These are phyloP conservation scores for Synanthedon andrenaeformis DNA, from an alignment of 2,888 invertebrate genomes.

Conservation along the genomic window DNA sequence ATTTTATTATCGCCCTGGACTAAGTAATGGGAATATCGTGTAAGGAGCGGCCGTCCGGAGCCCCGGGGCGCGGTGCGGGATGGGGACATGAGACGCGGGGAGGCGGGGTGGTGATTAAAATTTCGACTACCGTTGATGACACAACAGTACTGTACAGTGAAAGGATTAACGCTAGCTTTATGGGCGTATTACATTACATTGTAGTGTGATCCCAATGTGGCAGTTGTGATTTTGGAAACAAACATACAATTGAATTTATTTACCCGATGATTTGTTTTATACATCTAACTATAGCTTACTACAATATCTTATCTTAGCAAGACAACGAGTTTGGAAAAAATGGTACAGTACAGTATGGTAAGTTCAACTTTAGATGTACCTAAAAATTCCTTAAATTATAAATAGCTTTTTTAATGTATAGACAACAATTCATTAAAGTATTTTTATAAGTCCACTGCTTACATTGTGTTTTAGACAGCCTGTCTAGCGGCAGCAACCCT, in stretches of 20 bases:
- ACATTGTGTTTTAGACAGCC: no score
- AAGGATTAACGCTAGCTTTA: slow-evolving; percentile 64
- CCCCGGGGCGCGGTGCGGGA: slow-evolving; percentile 33
- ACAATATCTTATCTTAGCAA: no score
- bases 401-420: no score
- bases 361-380: no score
- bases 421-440: no score
- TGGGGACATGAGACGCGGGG: slow-evolving; percentile 14
- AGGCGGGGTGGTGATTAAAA: slow-evolving; percentile 56
- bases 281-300: no score
- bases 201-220: slow-evolving; percentile 30
- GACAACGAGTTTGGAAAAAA: no score
- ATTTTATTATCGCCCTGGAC: slow-evolving; percentile 70
- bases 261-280: no score
- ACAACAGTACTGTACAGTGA: slow-evolving; percentile 54
- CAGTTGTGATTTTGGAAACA: slow-evolving; percentile 41
- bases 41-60: slow-evolving; percentile 64
- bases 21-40: slow-evolving; percentile 72
- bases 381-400: no score
- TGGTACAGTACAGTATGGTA: no score
- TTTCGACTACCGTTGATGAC: slow-evolving; percentile 67
- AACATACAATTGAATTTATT: background rate
- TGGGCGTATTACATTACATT: slow-evolving; percentile 63
- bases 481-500: no score
- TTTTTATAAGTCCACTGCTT: no score